A percentile compares a stretch with the other conserved stretches of the same genome.
phyloP scores from a whole-genome alignment of 2,888 invertebrate species.

The Cacoxenus indagator region DNA sequence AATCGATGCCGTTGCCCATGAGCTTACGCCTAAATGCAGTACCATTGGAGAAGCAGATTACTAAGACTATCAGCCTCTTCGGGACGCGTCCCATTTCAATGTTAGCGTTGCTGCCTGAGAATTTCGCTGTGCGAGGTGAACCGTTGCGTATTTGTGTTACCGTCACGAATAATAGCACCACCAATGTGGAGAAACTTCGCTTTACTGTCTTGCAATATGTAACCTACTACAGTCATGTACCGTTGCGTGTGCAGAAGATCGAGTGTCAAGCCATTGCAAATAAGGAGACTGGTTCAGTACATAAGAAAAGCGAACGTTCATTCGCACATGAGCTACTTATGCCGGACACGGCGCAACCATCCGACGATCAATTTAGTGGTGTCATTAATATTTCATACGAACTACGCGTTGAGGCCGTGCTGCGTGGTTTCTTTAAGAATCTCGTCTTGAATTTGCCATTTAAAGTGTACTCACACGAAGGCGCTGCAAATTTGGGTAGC shows the following conservation, averaged over 20 bases:
- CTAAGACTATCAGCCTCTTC: constrained; percentile 66
- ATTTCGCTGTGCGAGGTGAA: constrained; percentile 64
- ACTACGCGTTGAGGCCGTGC: constrained; percentile 68
- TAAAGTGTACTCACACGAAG: constrained; percentile 62
- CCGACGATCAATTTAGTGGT: constrained; percentile 57
- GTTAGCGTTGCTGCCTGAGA: constrained; percentile 63
- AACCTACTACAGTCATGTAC: constrained; percentile 65
- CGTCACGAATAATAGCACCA: constrained; percentile 67
- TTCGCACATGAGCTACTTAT: constrained; percentile 69
- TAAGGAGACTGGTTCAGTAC: constrained; percentile 69
- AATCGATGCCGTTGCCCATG: constrained; percentile 58
- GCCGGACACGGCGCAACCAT: constrained; percentile 66
- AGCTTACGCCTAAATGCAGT: constrained; percentile 53
- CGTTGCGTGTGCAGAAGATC: constrained; percentile 60
- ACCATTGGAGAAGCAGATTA: constrained; percentile 61
- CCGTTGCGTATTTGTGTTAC: constrained; percentile 66
- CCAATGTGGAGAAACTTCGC: constrained; percentile 69
- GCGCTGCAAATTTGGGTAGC: neutral
- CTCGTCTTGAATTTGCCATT: constrained; percentile 65
- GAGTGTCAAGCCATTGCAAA: constrained; percentile 65
- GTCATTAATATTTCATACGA: constrained; percentile 67
- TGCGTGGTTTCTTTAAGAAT: constrained; percentile 69
- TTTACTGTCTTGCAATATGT: constrained; percentile 65
- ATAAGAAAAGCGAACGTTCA: constrained; percentile 68
- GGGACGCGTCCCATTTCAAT: constrained; percentile 68